A percentile compares a stretch with the other conserved stretches of the same genome.
These are phyloP conservation scores for Pseudachorutes palmiensis DNA, from an alignment of 1,140 invertebrate genomes.

Conservation along the genomic window DNA sequence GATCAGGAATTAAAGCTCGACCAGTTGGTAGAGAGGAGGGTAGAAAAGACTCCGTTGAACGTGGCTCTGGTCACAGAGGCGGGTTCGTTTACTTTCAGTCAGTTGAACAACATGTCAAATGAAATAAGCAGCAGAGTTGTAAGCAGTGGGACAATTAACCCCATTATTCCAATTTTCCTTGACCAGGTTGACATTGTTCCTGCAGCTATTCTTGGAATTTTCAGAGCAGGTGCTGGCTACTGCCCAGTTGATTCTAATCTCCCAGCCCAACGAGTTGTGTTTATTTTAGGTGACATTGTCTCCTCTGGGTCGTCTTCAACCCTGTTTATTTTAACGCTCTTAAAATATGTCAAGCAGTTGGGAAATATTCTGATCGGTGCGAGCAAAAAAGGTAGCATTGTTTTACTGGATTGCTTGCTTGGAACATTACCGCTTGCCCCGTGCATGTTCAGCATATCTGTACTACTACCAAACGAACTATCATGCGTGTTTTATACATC, in stretches of 20 bases:
- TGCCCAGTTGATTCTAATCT: neutral
- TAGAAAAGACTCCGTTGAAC: neutral
- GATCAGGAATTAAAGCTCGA: neutral
- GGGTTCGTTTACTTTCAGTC: neutral
- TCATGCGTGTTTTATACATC: neutral
- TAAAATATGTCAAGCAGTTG: no score
- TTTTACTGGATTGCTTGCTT: no score
- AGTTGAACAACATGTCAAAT: neutral
- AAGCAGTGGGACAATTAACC: neutral
- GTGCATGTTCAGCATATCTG: no score
- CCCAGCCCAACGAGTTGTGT: neutral
- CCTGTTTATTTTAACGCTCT: no score
- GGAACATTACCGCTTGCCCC: no score
- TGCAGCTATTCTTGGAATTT: neutral
- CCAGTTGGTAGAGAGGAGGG: neutral
- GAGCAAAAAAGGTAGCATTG: no score
- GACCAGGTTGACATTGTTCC: neutral
- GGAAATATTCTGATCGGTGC: no score
- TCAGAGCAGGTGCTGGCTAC: neutral
- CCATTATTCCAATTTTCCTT: neutral
- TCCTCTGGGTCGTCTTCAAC: neutral
- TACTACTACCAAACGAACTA: neutral
- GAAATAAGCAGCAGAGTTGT: neutral
- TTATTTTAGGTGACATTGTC: neutral
- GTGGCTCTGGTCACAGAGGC: neutral